Evolutionary conservation across 2,797 vertebrate genomes (phyloP).

Genomic region (Channa striata): DNA sequence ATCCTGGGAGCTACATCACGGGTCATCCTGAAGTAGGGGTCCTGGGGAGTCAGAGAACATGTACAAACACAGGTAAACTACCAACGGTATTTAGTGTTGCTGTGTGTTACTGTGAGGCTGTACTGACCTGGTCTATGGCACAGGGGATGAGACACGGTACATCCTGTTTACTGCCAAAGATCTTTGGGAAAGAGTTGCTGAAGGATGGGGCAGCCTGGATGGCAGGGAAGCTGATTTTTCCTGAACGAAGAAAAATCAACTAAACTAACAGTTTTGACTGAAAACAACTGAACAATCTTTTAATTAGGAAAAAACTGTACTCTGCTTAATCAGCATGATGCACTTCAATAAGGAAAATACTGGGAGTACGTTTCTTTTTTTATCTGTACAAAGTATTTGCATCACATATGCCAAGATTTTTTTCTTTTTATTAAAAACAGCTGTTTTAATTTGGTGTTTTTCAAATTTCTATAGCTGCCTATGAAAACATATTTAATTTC

Average conservation of each 20-base stretch:
- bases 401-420: background rate
- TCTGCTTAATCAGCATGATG: too few relatives aligned
- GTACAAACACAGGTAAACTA: background rate
- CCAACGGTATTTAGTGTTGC: background rate
- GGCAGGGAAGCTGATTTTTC: slow-evolving; percentile 98
- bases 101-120: background rate
- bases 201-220: slow-evolving; percentile 98
- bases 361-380: too few relatives aligned
- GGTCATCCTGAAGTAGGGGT: slow-evolving; percentile 99
- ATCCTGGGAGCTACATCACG: slow-evolving; percentile 96
- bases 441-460: too few relatives aligned
- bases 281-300: too few relatives aligned
- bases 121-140: slow-evolving; percentile 95
- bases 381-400: too few relatives aligned
- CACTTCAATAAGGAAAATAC: too few relatives aligned
- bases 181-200: slow-evolving; percentile 95
- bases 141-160: slow-evolving; percentile 97
- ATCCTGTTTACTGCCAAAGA: slow-evolving; percentile 89
- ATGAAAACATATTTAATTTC: too few relatives aligned
- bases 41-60: slow-evolving; percentile 75
- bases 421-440: background rate
- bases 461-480: too few relatives aligned
- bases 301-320: too few relatives aligned
- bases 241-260: slow-evolving; percentile 71
- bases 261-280: too few relatives aligned